A percentile compares a stretch with the other conserved stretches of the same genome.
These are phyloP conservation scores for Pseudomugil tenellus DNA, from an alignment of 2,797 vertebrate species.

Conservation along the genomic window DNA sequence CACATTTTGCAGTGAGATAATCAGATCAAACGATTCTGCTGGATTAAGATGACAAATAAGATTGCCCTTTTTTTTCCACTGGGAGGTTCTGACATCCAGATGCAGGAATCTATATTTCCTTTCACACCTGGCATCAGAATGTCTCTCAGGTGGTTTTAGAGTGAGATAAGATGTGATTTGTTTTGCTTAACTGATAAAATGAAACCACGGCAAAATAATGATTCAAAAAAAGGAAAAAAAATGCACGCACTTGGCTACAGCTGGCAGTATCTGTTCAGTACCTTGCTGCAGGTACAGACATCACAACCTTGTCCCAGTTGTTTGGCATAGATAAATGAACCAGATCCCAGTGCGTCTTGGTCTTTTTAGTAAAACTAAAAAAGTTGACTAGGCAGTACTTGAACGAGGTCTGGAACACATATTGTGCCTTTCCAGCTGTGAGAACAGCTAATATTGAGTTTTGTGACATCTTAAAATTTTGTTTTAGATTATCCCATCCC, in stretches of 20 bases:
- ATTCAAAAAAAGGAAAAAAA: slow-evolving; percentile 1
- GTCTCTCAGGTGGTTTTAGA: slow-evolving; percentile 2
- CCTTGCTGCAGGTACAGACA: slow-evolving; percentile 51
- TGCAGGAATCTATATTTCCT: slow-evolving; percentile 1
- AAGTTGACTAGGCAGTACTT: slow-evolving; percentile 50
- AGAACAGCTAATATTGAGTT: slow-evolving; percentile 5
- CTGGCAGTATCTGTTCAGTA: slow-evolving; percentile 34
- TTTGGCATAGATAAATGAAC: slow-evolving; percentile 63
- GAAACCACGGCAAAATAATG: slow-evolving; percentile 20
- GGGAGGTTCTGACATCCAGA: too few relatives aligned
- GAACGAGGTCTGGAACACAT: slow-evolving; percentile 40
- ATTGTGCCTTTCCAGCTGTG: slow-evolving; percentile 22
- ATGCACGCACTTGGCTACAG: slow-evolving; percentile 14
- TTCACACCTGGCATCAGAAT: slow-evolving; percentile 20
- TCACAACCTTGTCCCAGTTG: slow-evolving; percentile 67
- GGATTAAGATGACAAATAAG: slow-evolving; percentile 23
- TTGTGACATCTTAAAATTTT: too few relatives aligned
- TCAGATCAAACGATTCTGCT: slow-evolving; percentile 36
- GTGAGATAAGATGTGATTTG: slow-evolving; percentile 9
- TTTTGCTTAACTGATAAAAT: slow-evolving; percentile 11
- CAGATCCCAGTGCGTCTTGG: slow-evolving; percentile 38
- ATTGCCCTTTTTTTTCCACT: background rate
- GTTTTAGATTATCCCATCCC: too few relatives aligned
- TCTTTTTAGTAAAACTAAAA: slow-evolving; percentile 32
- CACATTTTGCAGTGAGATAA: slow-evolving; percentile 44